Evolutionary conservation across 2,888 invertebrate species (phyloP).

Genomic region (Morinoia aosen): DNA sequence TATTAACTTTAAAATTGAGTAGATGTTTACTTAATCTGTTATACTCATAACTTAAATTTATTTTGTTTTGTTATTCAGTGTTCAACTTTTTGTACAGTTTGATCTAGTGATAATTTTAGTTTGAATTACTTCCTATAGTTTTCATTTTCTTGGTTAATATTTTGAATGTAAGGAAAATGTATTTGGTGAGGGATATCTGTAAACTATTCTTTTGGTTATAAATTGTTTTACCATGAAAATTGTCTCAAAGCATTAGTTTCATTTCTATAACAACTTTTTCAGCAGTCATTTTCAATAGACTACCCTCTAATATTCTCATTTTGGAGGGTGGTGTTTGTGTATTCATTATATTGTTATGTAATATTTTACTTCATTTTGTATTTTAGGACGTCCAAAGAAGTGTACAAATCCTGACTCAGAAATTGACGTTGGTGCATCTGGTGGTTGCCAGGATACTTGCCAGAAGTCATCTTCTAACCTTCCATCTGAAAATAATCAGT

Average conservation of each 20-base stretch:
- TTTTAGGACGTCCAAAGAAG: constrained; percentile 29
- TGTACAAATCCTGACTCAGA: background rate
- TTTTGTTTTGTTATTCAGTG: no score
- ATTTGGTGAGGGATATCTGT: no score
- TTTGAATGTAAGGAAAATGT: no score
- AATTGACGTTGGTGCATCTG: background rate
- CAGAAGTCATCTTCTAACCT: background rate
- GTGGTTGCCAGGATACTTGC: background rate
- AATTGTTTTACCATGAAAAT: no score
- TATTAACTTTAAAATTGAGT: background rate
- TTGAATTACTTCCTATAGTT: no score
- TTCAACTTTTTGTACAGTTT: no score
- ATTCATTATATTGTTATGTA: background rate
- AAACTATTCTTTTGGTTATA: no score
- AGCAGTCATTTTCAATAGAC: background rate
- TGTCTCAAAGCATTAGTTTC: background rate
- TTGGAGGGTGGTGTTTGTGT: background rate
- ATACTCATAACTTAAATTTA: no score
- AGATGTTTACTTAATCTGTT: no score
- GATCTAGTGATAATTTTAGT: no score
- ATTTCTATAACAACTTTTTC: background rate
- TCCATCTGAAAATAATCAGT: background rate
- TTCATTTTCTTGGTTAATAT: background rate
- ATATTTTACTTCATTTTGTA: background rate
- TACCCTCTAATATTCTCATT: background rate